Conservation (phyloP, 2,888 invertebrate genomes). For the Amiota communis region DNA sequence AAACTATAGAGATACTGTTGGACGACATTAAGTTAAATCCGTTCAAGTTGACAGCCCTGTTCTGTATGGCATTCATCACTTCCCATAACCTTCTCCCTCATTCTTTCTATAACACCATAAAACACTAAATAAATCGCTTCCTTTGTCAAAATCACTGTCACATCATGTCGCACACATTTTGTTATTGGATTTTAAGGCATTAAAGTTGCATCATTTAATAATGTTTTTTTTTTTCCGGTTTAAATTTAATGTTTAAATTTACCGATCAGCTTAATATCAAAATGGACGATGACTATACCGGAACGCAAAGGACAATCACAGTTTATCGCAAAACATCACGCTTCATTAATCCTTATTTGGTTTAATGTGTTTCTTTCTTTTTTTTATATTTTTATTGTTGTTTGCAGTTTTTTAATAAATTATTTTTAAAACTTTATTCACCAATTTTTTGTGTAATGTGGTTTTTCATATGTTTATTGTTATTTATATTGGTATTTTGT, state of each 20-base stretch:
- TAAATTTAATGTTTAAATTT: slow-evolving; percentile 17
- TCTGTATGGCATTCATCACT: not conserved
- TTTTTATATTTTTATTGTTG: slow-evolving; percentile 9
- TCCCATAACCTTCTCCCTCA: not conserved
- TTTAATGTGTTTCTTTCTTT: not conserved
- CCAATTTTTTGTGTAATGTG: slow-evolving; percentile 17
- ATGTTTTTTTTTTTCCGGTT: slow-evolving; percentile 17
- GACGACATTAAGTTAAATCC: too few species aligned
- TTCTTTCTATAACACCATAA: not conserved
- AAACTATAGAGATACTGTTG: too few species aligned
- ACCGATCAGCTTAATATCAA: slow-evolving; percentile 25
- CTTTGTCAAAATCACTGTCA: not conserved
- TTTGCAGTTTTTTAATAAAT: slow-evolving; percentile 15
- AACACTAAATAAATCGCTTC: too few species aligned
- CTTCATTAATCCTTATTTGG: slow-evolving; percentile 45
- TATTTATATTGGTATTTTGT: not conserved
- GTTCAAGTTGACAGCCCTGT: not conserved
- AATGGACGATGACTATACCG: slow-evolving; percentile 3
- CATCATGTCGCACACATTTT: not conserved
- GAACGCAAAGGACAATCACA: not conserved
- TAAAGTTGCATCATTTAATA: slow-evolving; percentile 40
- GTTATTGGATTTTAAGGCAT: not conserved
- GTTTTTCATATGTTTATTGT: not conserved
- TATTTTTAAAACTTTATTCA: slow-evolving; percentile 21
- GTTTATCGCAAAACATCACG: slow-evolving; percentile 41